A percentile compares a stretch with the other conserved stretches of the same genome.
phyloP scores from a whole-genome alignment of 2,797 vertebrate genomes.

The Holocentrus rufus region DNA sequence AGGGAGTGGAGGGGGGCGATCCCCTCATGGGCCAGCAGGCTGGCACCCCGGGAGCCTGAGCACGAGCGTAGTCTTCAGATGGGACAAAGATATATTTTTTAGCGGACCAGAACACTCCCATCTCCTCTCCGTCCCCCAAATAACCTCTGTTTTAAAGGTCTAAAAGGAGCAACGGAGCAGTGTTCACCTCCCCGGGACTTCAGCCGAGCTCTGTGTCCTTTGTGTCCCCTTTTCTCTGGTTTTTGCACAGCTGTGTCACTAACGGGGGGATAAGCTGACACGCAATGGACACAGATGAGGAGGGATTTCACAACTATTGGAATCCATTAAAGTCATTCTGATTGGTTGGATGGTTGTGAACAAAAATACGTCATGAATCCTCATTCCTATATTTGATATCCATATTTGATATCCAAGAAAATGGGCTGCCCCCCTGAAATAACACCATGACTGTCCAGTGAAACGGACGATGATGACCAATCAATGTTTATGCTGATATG shows the following conservation, averaged over 20 bases:
- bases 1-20: slow-evolving; percentile 77
- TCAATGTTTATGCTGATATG: slow-evolving; percentile 28
- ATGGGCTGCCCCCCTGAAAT: not conserved
- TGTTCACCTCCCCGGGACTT: slow-evolving; percentile 58
- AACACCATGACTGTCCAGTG: slow-evolving; percentile 26
- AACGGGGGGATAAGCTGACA: slow-evolving; percentile 33
- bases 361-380: slow-evolving; percentile 43
- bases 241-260: slow-evolving; percentile 40
- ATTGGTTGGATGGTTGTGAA: slow-evolving; percentile 28
- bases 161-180: slow-evolving; percentile 51
- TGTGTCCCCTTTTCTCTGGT: slow-evolving; percentile 34
- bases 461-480: slow-evolving; percentile 22
- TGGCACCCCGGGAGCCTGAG: slow-evolving; percentile 94
- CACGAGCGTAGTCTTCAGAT: not conserved
- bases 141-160: slow-evolving; percentile 42
- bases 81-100: slow-evolving; percentile 47
- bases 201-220: slow-evolving; percentile 53
- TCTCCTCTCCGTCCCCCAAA: slow-evolving; percentile 43
- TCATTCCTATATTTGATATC: slow-evolving; percentile 37
- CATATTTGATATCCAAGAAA: slow-evolving; percentile 35
- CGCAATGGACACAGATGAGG: slow-evolving; percentile 31
- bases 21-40: slow-evolving; percentile 90
- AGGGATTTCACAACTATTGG: slow-evolving; percentile 22
- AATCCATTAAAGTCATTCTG: slow-evolving; percentile 17
- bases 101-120: slow-evolving; percentile 66